Conservation (phyloP, 1,140 invertebrate genomes). For the roundworm (Caenorhabditis elegans) region DNA sequence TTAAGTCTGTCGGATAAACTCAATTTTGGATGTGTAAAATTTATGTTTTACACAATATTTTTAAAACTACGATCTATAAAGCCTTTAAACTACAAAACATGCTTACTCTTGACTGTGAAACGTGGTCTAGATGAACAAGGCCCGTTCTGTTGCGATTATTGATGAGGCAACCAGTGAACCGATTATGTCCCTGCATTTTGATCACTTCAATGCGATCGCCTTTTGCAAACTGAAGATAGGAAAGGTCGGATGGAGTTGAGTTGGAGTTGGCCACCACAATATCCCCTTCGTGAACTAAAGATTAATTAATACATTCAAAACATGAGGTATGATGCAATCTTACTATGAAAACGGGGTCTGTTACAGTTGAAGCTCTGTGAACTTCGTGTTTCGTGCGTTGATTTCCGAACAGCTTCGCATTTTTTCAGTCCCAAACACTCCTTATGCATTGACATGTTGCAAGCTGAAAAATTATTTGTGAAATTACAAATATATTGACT, state of each 20-base stretch:
- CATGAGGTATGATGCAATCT: not conserved
- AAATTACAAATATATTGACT: too few relatives aligned
- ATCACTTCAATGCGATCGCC: constrained; percentile 29
- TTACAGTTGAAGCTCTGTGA: not conserved
- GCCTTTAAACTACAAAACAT: not conserved
- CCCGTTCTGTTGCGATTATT: constrained; percentile 9
- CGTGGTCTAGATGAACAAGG: constrained; percentile 8
- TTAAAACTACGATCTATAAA: too few relatives aligned
- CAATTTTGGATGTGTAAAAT: too few relatives aligned
- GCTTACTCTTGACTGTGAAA: not conserved
- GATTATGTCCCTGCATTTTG: not conserved
- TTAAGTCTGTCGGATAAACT: too few relatives aligned
- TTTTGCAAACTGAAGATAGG: not conserved
- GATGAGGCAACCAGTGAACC: constrained; percentile 9
- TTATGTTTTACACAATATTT: too few relatives aligned
- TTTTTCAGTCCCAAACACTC: constrained; percentile 38
- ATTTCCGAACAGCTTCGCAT: not conserved
- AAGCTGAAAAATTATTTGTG: too few relatives aligned
- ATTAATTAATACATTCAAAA: not conserved
- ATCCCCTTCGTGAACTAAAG: constrained; percentile 8
- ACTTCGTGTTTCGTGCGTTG: not conserved
- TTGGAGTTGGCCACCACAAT: not conserved
- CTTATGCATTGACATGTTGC: constrained; percentile 27
- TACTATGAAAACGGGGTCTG: not conserved
- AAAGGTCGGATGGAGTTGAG: not conserved